phyloP scores from a whole-genome alignment of 1,140 invertebrate species.

The Drosophila gunungcola region DNA sequence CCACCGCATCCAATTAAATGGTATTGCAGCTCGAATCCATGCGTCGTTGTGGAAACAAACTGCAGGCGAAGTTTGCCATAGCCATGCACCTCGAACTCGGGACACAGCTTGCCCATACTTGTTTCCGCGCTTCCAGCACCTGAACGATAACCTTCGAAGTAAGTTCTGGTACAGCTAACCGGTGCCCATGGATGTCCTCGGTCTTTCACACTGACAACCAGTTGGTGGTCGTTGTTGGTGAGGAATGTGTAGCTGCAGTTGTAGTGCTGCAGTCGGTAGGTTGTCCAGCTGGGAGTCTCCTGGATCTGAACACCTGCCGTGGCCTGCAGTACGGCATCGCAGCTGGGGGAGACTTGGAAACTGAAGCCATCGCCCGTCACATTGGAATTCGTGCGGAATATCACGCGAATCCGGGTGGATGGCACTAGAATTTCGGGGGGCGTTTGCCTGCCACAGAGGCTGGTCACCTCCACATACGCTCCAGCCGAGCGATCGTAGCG shows the following conservation, averaged over 20 bases:
- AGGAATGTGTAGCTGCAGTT: conserved; percentile 46
- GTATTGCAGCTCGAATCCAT: conserved; percentile 86
- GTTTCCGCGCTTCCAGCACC: conserved; percentile 7
- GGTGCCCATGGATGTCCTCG: background rate
- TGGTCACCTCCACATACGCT: conserved; percentile 86
- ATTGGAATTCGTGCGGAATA: conserved; percentile 89
- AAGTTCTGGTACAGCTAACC: background rate
- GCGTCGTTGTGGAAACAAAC: conserved; percentile 49
- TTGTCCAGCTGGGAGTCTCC: background rate
- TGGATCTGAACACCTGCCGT: conserved; percentile 84
- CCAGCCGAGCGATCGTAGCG: conserved; percentile 74
- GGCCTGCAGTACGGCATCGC: conserved; percentile 88
- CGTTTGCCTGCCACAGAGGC: conserved; percentile 89
- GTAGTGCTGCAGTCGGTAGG: background rate
- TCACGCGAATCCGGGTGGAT: conserved; percentile 88
- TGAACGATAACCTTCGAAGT: conserved; percentile 36
- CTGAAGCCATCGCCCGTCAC: conserved; percentile 90
- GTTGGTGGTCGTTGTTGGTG: conserved; percentile 26
- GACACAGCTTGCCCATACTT: conserved; percentile 37
- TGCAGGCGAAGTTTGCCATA: conserved; percentile 29
- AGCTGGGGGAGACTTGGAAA: conserved; percentile 86
- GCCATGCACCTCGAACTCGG: conserved; percentile 59
- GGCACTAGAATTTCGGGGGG: conserved; percentile 89
- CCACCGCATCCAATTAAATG: conserved; percentile 86
- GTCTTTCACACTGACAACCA: conserved; percentile 40